Evolutionary conservation across 2,797 vertebrate species (phyloP), one percentile per base, ranked within the genome.

Genomic region (Chloroceryle inda): DNA sequence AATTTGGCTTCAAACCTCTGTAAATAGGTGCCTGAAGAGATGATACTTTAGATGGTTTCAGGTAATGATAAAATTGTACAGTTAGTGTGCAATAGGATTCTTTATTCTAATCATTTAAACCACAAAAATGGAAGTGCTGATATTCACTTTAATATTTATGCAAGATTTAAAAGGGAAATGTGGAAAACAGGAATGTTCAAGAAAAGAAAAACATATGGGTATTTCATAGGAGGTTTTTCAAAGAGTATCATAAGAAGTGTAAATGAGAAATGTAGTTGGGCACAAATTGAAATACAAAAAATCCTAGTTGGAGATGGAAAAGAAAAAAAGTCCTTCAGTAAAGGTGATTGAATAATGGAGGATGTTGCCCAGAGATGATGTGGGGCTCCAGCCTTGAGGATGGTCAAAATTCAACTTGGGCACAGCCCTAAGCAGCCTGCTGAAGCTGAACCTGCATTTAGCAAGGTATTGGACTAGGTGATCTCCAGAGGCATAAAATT

Each of bases 21-120:
- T 67, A 80, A 69, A 56, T 55, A 91, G 77, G 33, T 93, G 55
- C 59, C 40, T 74, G 88, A 84, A 85, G 67, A 87, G 80, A 89
- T 67, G 31, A 49, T 79, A 81, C 33, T 83, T 38, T 83, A 50
- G 73, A 37, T 59, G 13, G 31, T 59, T 96, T 85, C 55, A 56
- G 40, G 64, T 94, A 87, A 87, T 71, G 80, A 93, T 13, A 53
- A 73, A 93, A 92, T 79, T 56, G 19, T 44, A 61, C 15, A 6
- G 9, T 67, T 85, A 44, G 5, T 18, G 4, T 82, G 40, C 47
- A 78, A 5, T 55, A 77, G 40, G 11, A 69, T 67, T 90, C 44
- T 83, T 72, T 72, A 7, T 67, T 10, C 18, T 59, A 68, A 26
- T 88, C 15, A 59, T 76, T 90, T 90, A 85, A 92, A 53, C 35